Conservation (phyloP, 1,140 invertebrate species). For the Philotrypesis tridentata region DNA sequence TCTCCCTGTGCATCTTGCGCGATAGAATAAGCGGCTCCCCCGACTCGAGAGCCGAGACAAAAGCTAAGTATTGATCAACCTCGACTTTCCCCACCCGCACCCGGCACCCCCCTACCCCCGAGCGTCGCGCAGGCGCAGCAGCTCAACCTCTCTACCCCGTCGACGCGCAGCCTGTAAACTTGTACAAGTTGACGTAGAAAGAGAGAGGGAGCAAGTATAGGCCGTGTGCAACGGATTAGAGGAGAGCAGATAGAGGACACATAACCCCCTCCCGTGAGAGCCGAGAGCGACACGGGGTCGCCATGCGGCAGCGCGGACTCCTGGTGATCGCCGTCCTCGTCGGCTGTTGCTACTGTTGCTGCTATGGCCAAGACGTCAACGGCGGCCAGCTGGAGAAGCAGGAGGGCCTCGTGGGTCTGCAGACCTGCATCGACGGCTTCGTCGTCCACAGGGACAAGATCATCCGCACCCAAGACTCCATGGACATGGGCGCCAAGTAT, state of each 20-base stretch:
- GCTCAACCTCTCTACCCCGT: not conserved
- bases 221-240: no score
- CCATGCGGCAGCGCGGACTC: not conserved
- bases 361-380: not conserved
- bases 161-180: no score
- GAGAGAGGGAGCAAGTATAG: no score
- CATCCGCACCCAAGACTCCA: conserved; percentile 91
- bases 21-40: not conserved
- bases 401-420: conserved; percentile 51
- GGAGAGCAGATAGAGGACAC: no score
- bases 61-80: not conserved
- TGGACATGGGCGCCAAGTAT: conserved; percentile 90
- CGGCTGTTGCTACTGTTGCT: not conserved
- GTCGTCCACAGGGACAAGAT: conserved; percentile 91
- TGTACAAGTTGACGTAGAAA: no score
- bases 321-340: not conserved
- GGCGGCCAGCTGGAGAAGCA: not conserved
- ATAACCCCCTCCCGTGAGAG: not conserved
- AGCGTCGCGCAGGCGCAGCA: no score
- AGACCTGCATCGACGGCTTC: conserved; percentile 80
- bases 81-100: not conserved
- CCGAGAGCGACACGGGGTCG: not conserved
- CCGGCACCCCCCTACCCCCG: no score
- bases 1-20: no score
- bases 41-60: not conserved